A percentile compares a stretch with the other conserved stretches of the same genome.
phyloP scores from a whole-genome alignment of 1,140 invertebrate genomes.

The Ostrea denselamellosa region DNA sequence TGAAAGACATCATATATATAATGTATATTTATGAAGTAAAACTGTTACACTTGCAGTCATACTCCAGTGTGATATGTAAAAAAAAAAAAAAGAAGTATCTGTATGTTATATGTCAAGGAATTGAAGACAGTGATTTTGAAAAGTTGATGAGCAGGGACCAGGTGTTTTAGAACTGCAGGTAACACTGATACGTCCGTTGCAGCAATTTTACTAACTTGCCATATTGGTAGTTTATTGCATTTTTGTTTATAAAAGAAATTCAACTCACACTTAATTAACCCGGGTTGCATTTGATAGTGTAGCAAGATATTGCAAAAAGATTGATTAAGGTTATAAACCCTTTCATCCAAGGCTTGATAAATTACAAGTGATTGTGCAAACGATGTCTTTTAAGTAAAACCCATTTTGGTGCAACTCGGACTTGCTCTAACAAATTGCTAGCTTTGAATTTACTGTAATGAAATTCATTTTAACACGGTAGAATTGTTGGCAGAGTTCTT shows the following conservation, averaged over 20 bases:
- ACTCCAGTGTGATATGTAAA: conserved; percentile 15
- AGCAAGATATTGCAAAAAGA: too few relatives aligned
- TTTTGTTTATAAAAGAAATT: too few relatives aligned
- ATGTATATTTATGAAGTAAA: conserved; percentile 31
- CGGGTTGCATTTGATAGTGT: too few relatives aligned
- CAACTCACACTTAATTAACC: too few relatives aligned
- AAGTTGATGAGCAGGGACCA: background rate
- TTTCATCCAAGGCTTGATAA: too few relatives aligned
- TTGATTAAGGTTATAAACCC: too few relatives aligned
- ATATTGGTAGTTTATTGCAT: background rate
- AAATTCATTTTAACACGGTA: background rate
- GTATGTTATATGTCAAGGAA: background rate
- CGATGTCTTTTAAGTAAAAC: too few relatives aligned
- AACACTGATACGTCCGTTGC: background rate
- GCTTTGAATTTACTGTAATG: background rate
- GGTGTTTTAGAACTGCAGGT: background rate
- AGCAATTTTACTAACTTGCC: background rate
- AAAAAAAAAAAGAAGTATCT: background rate
- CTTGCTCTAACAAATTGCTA: background rate
- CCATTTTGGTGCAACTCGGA: background rate
- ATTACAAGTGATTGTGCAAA: too few relatives aligned
- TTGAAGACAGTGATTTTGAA: background rate
- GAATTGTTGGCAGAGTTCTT: background rate
- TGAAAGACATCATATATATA: background rate
- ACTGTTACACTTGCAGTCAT: conserved; percentile 23